Evolutionary conservation across 1,140 invertebrate species (phyloP).

Genomic region (Heliconius nattereri): DNA sequence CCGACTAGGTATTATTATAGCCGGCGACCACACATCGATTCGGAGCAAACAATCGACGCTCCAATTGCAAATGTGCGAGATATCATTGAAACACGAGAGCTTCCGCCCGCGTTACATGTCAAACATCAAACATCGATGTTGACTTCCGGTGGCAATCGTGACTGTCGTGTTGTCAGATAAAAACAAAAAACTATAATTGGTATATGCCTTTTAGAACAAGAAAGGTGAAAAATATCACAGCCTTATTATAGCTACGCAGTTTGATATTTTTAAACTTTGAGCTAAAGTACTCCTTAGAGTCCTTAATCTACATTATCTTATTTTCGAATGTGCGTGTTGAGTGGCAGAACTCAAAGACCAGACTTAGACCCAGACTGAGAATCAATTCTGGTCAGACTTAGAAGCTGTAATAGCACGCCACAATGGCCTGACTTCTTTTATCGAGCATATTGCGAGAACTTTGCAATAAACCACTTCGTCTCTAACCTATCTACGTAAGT

Average conservation of each 20-base stretch:
- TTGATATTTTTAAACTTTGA: no score
- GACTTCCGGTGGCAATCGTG: slow-evolving; percentile 23
- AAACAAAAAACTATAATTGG: not conserved
- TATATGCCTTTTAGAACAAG: not conserved
- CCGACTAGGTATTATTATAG: not conserved
- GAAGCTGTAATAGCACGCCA: no score
- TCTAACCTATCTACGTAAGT: no score
- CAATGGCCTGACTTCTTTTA: no score
- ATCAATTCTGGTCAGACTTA: no score
- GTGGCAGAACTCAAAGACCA: no score
- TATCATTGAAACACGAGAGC: not conserved
- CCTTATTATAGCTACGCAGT: no score
- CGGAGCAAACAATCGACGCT: not conserved
- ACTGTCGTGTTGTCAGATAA: slow-evolving; percentile 1
- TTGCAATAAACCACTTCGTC: no score
- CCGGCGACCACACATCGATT: not conserved
- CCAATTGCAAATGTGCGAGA: slow-evolving; percentile 7
- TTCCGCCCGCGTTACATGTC: not conserved
- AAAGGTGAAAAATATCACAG: no score
- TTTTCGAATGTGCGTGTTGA: no score
- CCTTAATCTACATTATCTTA: not conserved
- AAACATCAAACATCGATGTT: slow-evolving; percentile 13
- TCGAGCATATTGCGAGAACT: no score
- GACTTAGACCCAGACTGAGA: no score
- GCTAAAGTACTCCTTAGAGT: not conserved